Evolutionary conservation across 2,888 invertebrate genomes (phyloP).

Genomic region (Drosophila barbarae): DNA sequence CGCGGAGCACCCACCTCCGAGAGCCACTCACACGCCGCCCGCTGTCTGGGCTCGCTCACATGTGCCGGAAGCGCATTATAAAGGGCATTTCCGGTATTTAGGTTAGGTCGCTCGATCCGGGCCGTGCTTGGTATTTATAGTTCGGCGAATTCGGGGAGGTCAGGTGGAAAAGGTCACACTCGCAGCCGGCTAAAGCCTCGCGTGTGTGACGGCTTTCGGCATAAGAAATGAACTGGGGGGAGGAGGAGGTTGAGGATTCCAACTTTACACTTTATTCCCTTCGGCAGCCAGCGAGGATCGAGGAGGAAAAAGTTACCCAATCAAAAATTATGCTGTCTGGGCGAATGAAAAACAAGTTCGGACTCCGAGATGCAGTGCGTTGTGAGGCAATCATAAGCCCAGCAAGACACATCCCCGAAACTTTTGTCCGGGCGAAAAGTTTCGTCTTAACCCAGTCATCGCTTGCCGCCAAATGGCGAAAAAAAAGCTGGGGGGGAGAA

Average conservation of each 20-base stretch:
- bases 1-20: slow-evolving; percentile 1
- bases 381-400: slow-evolving; percentile 62
- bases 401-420: slow-evolving; percentile 29
- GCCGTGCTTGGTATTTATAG: slow-evolving; percentile 50
- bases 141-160: slow-evolving; percentile 45
- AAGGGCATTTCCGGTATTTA: slow-evolving; percentile 74
- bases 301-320: slow-evolving; percentile 45
- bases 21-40: slow-evolving; percentile 24
- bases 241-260: slow-evolving; percentile 6
- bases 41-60: slow-evolving; percentile 46
- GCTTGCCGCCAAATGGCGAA: slow-evolving; percentile 22
- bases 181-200: slow-evolving; percentile 27
- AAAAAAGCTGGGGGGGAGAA: neutral
- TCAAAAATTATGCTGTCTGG: slow-evolving; percentile 57
- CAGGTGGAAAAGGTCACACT: slow-evolving; percentile 51
- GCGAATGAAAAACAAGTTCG: slow-evolving; percentile 38
- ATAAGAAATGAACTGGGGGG: slow-evolving; percentile 46
- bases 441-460: slow-evolving; percentile 42
- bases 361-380: slow-evolving; percentile 48
- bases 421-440: slow-evolving; percentile 32
- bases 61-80: slow-evolving; percentile 74
- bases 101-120: slow-evolving; percentile 35
- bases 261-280: slow-evolving; percentile 33
- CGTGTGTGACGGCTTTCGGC: slow-evolving; percentile 44
- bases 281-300: slow-evolving; percentile 1